Percentiles rank a stretch among this genome's conserved stretches.
These are phyloP conservation scores for Hermodice carunculata DNA, from an alignment of 2,888 invertebrate species.

Conservation along the genomic window DNA sequence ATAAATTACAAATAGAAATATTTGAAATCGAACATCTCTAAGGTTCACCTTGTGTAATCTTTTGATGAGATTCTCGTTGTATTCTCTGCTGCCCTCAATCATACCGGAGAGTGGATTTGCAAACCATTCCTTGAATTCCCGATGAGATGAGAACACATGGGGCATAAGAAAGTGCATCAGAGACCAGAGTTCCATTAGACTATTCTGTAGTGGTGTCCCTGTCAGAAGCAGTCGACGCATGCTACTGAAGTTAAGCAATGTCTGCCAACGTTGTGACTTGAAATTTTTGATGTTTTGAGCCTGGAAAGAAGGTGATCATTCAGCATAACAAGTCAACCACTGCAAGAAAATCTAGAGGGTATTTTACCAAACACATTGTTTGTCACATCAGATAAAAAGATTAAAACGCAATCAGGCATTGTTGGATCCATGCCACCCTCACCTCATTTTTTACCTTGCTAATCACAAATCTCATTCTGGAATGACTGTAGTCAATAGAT, in stretches of 20 bases:
- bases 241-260: conserved; percentile 94
- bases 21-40: too few relatives aligned
- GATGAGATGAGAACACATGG: conserved; percentile 81
- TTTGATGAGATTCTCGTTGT: conserved; percentile 89
- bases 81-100: conserved; percentile 93
- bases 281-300: conserved; percentile 99
- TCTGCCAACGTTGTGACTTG: conserved; percentile 98
- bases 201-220: conserved; percentile 98
- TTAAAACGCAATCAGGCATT: too few relatives aligned
- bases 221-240: conserved; percentile 85
- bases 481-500: too few relatives aligned
- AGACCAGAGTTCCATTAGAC: conserved; percentile 97
- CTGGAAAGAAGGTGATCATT: too few relatives aligned
- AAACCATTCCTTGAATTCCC: conserved; percentile 97
- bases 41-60: conserved; percentile 90
- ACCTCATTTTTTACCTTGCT: too few relatives aligned
- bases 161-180: conserved; percentile 99
- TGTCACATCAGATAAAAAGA: too few relatives aligned
- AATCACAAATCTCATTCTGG: too few relatives aligned
- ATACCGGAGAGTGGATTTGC: conserved; percentile 96
- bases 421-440: too few relatives aligned
- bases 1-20: too few relatives aligned
- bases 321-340: too few relatives aligned
- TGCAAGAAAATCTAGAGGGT: too few relatives aligned
- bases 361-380: too few relatives aligned